These are phyloP conservation scores for Epistrophella euchroma DNA, from an alignment of 2,888 invertebrate genomes.

Conservation along the genomic window DNA sequence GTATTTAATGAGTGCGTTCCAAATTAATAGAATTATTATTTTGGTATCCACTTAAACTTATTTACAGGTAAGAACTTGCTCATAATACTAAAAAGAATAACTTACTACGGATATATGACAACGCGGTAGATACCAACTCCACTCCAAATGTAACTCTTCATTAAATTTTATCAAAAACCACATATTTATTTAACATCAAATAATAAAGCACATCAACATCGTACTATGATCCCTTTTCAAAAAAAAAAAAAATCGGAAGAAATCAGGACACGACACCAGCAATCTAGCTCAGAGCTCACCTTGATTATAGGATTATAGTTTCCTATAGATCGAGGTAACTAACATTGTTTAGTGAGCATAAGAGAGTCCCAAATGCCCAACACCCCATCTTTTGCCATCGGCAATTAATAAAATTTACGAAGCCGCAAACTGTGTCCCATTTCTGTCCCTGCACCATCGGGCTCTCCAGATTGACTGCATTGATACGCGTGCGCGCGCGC, in stretches of 20 bases:
- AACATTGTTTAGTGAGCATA: slow-evolving; percentile 64
- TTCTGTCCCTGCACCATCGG: slow-evolving; percentile 44
- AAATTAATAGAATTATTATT: no score
- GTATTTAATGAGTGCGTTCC: no score
- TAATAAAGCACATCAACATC: slow-evolving; percentile 34
- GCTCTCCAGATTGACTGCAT: slow-evolving; percentile 14
- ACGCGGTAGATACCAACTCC: not conserved
- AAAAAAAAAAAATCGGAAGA: not conserved
- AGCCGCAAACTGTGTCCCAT: slow-evolving; percentile 74
- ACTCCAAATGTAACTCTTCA: slow-evolving; percentile 11
- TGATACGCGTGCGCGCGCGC: slow-evolving; percentile 47
- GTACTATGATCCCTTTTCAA: slow-evolving; percentile 10
- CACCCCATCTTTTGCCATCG: slow-evolving; percentile 24
- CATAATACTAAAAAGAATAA: not conserved
- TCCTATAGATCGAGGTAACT: slow-evolving; percentile 42
- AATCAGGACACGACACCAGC: slow-evolving; percentile 34
- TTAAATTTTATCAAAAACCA: slow-evolving; percentile 36
- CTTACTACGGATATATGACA: not conserved
- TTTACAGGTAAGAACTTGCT: not conserved
- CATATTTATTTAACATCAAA: slow-evolving; percentile 21
- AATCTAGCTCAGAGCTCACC: slow-evolving; percentile 35
- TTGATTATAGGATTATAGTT: slow-evolving; percentile 58
- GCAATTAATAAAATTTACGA: slow-evolving; percentile 63
- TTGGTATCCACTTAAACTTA: not conserved
- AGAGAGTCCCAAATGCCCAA: slow-evolving; percentile 34